Evolutionary conservation across 2,113 vertebrate species (phyloP), one percentile per base, ranked within the genome.

Genomic region (Struthidea cinerea): DNA sequence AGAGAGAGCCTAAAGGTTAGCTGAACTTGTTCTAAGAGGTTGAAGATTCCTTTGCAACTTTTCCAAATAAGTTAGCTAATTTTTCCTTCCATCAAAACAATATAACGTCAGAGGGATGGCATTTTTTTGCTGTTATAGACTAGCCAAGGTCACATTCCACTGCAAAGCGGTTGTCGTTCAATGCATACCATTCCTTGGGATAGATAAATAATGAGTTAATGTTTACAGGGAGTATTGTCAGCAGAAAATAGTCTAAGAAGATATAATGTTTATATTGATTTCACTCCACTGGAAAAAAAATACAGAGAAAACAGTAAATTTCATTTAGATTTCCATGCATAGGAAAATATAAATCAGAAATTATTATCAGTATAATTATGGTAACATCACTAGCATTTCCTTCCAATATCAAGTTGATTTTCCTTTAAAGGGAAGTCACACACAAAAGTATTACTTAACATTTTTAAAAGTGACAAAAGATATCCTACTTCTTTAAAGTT

Each of bases 141-240:
- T 67, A 90, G 84, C 90, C 96, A 96, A 97, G 96, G 96, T 97
- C 97, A 96, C 96, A 97, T 98, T 97, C 97, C 95, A 90, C 74
- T 73, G 68, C 33, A 92, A 92, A 64, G 57, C 1, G 1, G 96
- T 93, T 97, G 94, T 93, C 89, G 97, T 96, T 91, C 89, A 92
- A 86, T 88, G 92, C 94, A 97, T 96, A 95, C 84, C 95, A 96
- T 95, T 96, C 96, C 94, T 89, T 96, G 95, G 79, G 95, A 95
- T 94, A 97, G 94, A 97, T 84, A 97, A 98, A 97, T 97, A 97
- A 93, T 87, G 87, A 97, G 96, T 98, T 98, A 97, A 97, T 97
- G 84, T 96, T 97, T 98, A 96, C 84, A 94, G n/a, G 65, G 75
- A 82, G 75, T 81, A 95, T 27, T 53, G 41, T 93, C 73, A 94